Evolutionary conservation across 2,888 invertebrate genomes (phyloP).

Genomic region (Tenthredo distinguenda): DNA sequence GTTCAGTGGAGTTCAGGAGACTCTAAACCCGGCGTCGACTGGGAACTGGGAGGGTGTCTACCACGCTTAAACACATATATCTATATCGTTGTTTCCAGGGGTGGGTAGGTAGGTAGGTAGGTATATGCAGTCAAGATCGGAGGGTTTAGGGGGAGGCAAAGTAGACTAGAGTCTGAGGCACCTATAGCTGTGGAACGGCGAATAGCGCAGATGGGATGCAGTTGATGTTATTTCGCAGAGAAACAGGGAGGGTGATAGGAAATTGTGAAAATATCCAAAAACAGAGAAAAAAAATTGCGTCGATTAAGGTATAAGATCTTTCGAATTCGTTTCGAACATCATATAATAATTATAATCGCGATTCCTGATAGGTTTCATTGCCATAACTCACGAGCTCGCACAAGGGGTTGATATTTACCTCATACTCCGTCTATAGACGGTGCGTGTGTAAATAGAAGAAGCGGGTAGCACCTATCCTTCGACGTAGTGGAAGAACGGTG

Average conservation of each 20-base stretch:
- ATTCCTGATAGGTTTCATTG: not conserved
- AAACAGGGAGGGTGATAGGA: not conserved
- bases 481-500: not conserved
- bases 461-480: not conserved
- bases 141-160: slow-evolving; percentile 15
- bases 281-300: not conserved
- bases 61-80: not conserved
- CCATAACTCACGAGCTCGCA: not conserved
- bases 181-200: slow-evolving; percentile 59
- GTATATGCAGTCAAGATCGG: slow-evolving; percentile 6
- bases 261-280: not conserved
- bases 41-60: slow-evolving; percentile 24
- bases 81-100: slow-evolving; percentile 17
- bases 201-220: slow-evolving; percentile 72
- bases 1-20: slow-evolving; percentile 48
- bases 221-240: not conserved
- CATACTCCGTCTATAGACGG: not conserved
- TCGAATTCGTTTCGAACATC: not conserved
- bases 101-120: too few species aligned
- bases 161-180: not conserved
- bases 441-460: slow-evolving; percentile 31
- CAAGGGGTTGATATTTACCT: slow-evolving; percentile 28
- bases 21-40: slow-evolving; percentile 41
- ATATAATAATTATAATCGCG: not conserved
- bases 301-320: not conserved